phyloP scores from a whole-genome alignment of 2,797 vertebrate species.

The Gouania willdenowi region DNA sequence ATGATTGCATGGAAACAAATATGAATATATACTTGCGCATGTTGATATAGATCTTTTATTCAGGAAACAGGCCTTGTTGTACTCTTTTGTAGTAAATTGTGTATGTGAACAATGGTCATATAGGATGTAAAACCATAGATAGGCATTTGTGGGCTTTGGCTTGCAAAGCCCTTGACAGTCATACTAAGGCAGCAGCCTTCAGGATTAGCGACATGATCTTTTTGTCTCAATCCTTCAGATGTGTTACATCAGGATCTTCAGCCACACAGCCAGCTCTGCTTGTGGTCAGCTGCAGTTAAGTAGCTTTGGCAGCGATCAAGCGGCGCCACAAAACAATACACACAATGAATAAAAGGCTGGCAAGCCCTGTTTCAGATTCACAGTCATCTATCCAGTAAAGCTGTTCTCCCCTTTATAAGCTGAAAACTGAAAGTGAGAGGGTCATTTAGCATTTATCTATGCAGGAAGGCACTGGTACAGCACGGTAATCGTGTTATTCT shows the following conservation, averaged over 20 bases:
- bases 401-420: constrained; percentile 63
- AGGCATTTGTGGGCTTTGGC: too few species aligned
- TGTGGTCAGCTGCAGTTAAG: constrained; percentile 52
- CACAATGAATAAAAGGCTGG: constrained; percentile 32
- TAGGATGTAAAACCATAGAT: too few species aligned
- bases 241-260: constrained; percentile 12
- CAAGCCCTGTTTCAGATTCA: constrained; percentile 56
- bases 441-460: constrained; percentile 73
- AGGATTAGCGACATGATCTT: background rate
- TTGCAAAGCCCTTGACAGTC: too few species aligned
- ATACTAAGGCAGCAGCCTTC: too few species aligned
- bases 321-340: constrained; percentile 55
- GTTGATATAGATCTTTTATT: too few species aligned
- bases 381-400: constrained; percentile 64
- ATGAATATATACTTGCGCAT: too few species aligned
- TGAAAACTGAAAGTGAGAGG: constrained; percentile 55
- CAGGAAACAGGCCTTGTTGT: too few species aligned
- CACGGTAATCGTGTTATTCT: constrained; percentile 55
- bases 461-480: constrained; percentile 59
- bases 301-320: constrained; percentile 46
- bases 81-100: too few species aligned
- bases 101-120: too few species aligned
- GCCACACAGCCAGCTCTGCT: constrained; percentile 42
- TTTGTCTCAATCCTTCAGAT: constrained; percentile 4
- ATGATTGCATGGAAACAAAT: too few species aligned